Conservation (phyloP, 1,140 invertebrate genomes). For the Chelonus insularis region DNA sequence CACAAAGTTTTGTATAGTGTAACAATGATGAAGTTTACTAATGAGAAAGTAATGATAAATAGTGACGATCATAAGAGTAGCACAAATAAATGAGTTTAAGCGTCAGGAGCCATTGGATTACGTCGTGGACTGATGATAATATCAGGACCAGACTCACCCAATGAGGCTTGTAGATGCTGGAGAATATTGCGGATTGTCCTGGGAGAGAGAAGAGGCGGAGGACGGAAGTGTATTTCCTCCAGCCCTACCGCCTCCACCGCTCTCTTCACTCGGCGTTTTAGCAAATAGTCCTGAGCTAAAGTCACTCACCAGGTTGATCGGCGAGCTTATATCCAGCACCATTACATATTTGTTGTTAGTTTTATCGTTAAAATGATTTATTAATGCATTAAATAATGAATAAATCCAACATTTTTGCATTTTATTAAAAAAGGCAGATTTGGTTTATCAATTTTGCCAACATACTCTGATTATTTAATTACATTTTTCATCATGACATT, state of each 20-base stretch:
- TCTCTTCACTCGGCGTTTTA: constrained; percentile 85
- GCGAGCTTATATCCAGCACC: constrained; percentile 68
- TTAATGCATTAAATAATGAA: constrained; percentile 4
- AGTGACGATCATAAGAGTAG: too few relatives aligned
- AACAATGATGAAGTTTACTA: too few relatives aligned
- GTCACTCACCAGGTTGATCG: constrained; percentile 85
- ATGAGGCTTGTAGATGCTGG: constrained; percentile 53
- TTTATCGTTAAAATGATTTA: neutral
- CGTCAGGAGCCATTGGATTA: constrained; percentile 18
- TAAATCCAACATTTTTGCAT: too few relatives aligned
- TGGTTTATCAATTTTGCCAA: neutral
- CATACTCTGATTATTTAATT: too few relatives aligned
- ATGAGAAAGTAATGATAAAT: too few relatives aligned
- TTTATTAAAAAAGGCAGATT: too few relatives aligned
- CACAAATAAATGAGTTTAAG: constrained; percentile 4
- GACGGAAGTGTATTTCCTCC: constrained; percentile 55
- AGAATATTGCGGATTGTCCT: constrained; percentile 58
- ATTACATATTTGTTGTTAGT: constrained; percentile 49
- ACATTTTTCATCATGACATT: too few relatives aligned
- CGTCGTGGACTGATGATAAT: constrained; percentile 30
- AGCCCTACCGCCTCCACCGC: constrained; percentile 63
- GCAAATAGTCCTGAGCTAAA: constrained; percentile 84
- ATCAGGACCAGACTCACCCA: constrained; percentile 55
- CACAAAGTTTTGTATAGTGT: too few relatives aligned
- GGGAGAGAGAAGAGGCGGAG: constrained; percentile 59